A percentile compares a stretch with the other conserved stretches of the same genome.
Conservation (phyloP, 2,113 vertebrate genomes). For the Forbesichthys agassizii region DNA sequence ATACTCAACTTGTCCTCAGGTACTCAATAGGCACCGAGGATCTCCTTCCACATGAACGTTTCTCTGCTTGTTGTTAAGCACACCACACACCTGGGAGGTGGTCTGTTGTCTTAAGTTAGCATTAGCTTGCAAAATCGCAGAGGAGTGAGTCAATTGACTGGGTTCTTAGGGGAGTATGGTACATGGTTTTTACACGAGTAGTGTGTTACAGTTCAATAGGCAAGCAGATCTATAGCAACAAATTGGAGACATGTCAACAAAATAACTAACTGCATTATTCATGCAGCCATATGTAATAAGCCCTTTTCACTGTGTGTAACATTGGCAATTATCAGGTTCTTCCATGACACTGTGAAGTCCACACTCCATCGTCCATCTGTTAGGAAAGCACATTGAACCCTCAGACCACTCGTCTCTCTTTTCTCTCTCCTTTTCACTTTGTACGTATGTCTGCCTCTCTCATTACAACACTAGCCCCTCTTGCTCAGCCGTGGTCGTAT, state of each 20-base stretch:
- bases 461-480: slow-evolving; percentile 62
- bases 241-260: slow-evolving; percentile 63
- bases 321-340: slow-evolving; percentile 63
- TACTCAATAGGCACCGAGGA: background rate
- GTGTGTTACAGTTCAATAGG: slow-evolving; percentile 16
- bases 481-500: slow-evolving; percentile 54
- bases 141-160: slow-evolving; percentile 38
- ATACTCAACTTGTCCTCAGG: slow-evolving; percentile 29
- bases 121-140: slow-evolving; percentile 20
- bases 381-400: slow-evolving; percentile 52
- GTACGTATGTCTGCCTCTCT: slow-evolving; percentile 43
- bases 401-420: slow-evolving; percentile 30
- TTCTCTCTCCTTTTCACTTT: slow-evolving; percentile 1
- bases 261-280: slow-evolving; percentile 68
- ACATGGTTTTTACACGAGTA: slow-evolving; percentile 31
- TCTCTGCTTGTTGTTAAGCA: slow-evolving; percentile 9
- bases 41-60: slow-evolving; percentile 23
- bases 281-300: slow-evolving; percentile 64
- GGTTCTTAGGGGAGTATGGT: slow-evolving; percentile 39
- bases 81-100: slow-evolving; percentile 12
- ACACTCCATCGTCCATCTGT: slow-evolving; percentile 69
- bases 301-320: slow-evolving; percentile 44
- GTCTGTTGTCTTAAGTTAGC: slow-evolving; percentile 2
- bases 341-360: slow-evolving; percentile 45
- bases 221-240: slow-evolving; percentile 26